Evolutionary conservation across 1,140 invertebrate species (phyloP).

Genomic region (Microvelia longipes): DNA sequence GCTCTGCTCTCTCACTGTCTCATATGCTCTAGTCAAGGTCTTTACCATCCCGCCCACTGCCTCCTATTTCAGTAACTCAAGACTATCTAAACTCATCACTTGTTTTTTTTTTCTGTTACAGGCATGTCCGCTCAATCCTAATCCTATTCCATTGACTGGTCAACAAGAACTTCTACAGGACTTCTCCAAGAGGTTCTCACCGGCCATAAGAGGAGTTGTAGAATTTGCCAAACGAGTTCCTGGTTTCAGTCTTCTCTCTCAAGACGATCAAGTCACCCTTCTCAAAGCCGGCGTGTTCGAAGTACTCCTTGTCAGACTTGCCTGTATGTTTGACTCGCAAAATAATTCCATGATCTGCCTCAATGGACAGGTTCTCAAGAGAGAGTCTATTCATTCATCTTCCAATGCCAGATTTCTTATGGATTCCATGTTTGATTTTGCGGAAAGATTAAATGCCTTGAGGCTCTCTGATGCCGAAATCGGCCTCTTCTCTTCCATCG

Average conservation of each 20-base stretch:
- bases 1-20: no score
- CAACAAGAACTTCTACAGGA: conserved; percentile 69
- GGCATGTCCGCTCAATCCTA: conserved; percentile 89
- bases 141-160: conserved; percentile 59
- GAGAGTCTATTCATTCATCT: conserved; percentile 74
- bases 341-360: conserved; percentile 83
- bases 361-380: conserved; percentile 77
- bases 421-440: conserved; percentile 94
- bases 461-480: conserved; percentile 82
- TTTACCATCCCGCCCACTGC: background rate
- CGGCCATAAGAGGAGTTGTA: conserved; percentile 89
- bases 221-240: conserved; percentile 95
- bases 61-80: background rate
- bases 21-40: background rate
- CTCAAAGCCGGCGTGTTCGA: conserved; percentile 92
- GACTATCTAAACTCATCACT: background rate
- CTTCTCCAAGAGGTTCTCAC: conserved; percentile 84
- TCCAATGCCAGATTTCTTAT: conserved; percentile 86
- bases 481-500: conserved; percentile 85
- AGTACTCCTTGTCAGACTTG: conserved; percentile 77
- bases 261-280: conserved; percentile 92
- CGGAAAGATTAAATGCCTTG: conserved; percentile 79
- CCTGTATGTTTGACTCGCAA: conserved; percentile 80
- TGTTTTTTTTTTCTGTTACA: conserved; percentile 29
- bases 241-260: conserved; percentile 81